Base-by-base conservation (phyloP, 1,140 invertebrate genomes). In the Zaprionus nigranus region DNA sequence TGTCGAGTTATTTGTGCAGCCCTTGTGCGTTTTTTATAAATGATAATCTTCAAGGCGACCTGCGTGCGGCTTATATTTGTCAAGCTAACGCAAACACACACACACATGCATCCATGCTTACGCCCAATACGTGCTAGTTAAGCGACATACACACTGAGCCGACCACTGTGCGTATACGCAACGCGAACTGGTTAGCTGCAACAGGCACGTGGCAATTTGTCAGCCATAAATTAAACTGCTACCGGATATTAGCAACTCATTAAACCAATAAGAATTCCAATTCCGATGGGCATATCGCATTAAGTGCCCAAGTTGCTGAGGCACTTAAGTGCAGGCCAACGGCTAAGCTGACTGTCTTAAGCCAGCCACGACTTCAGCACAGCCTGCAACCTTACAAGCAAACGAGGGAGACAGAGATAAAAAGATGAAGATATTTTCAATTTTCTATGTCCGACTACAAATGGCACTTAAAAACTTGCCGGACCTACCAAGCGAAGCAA, bases 1-100 rank as follows among this genome's bases (percentile, higher is more conserved):
- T 54, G 49, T 49, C 36, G 58, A 56, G 51, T 51, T 62, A 49
- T 54, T 56, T 64, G 61, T 79, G 63, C 63, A 66, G 80, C 54
- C 80, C 80, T 72, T 71, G 70, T 80, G 84, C 74, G n/a, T 60
- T 70, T 83, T 85, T 77, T 87, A 83, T 80, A 86, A 83, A 88
- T 87, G 72, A 86, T 83, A 78, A 77, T 86, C 83, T 77, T 67
- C 43, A 34, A 64, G 40, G 62, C 51, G 51, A 74, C 53, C 61
- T 75, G 74, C 66, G 74, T 81, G 68, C 34, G 49, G 53, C 53
- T 61, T 82, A 75, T 79, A 82, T 82, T 82, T 87, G 70, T 82
- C 69, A 70, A 49, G 24, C 12, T 17, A 40, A 49, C 26, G 54
- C 65, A 51, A 49, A 53, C 15, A 13, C 24, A 26, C 36, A 54